These are phyloP conservation scores for Anas bahamensis DNA, from an alignment of 2,797 vertebrate genomes.

Conservation along the genomic window DNA sequence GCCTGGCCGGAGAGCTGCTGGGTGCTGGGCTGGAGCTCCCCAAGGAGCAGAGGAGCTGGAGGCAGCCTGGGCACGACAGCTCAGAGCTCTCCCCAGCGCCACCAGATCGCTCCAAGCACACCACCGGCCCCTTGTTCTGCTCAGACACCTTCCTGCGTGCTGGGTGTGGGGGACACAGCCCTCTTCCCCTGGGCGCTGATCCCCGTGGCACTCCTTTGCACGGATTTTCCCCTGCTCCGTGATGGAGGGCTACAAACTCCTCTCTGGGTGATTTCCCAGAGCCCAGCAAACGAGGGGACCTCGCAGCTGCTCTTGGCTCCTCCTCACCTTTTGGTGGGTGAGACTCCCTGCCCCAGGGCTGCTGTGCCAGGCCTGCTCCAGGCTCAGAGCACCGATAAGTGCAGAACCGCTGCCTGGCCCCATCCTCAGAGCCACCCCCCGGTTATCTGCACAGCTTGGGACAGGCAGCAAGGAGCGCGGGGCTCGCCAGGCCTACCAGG, in stretches of 20 bases:
- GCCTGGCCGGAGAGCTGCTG: neutral
- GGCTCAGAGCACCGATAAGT: neutral
- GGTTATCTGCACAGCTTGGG: neutral
- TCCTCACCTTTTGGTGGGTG: neutral
- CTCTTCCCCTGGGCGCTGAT: neutral
- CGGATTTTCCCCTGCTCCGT: neutral
- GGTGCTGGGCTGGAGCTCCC: neutral
- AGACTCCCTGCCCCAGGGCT: neutral
- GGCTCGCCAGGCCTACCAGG: neutral
- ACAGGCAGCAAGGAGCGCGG: neutral
- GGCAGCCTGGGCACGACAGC: neutral
- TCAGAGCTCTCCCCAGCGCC: neutral
- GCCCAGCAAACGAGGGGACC: neutral
- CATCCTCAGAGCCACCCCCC: neutral
- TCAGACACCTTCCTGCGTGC: neutral
- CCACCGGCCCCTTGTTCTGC: neutral
- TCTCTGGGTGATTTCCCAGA: neutral
- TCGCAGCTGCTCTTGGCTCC: neutral
- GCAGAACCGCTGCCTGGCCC: neutral
- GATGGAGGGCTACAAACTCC: neutral
- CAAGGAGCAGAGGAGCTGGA: neutral
- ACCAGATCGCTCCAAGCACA: accelerated
- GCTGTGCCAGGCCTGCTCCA: neutral
- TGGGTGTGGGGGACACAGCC: neutral
- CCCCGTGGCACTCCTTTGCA: neutral